phyloP scores from a whole-genome alignment of 37 sponge, comb jelly and placozoan genomes.

The Amphimedon queenslandica region DNA sequence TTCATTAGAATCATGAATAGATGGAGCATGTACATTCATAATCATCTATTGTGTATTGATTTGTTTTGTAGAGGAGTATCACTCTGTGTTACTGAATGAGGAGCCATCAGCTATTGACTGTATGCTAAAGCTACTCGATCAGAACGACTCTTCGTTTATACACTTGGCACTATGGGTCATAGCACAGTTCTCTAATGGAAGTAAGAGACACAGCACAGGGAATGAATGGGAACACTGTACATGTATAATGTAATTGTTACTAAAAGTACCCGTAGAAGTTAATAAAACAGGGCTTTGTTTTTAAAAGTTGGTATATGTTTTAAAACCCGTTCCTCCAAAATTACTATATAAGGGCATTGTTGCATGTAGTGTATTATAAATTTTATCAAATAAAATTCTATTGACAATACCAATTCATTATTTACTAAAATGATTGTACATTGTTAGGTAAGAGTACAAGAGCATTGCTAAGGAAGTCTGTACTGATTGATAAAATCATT shows the following conservation, averaged over 20 bases:
- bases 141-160: constrained; percentile 27
- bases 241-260: no score
- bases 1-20: no score
- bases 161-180: constrained; percentile 61
- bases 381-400: neutral
- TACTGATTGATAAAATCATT: constrained; percentile 15
- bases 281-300: no score
- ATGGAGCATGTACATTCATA: neutral
- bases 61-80: constrained; percentile 22
- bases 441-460: constrained; percentile 35
- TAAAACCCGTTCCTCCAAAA: no score
- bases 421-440: neutral
- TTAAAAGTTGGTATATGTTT: no score
- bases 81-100: constrained; percentile 19
- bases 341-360: no score
- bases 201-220: constrained; percentile 30
- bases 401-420: neutral
- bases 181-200: constrained; percentile 54
- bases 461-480: constrained; percentile 9
- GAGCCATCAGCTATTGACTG: constrained; percentile 33
- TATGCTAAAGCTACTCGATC: constrained; percentile 19
- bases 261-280: no score
- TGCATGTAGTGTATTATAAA: no score
- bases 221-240: no score
- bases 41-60: neutral